These are phyloP conservation scores for Gallinago paraguaiae DNA, from an alignment of 2,113 vertebrate genomes.

Conservation along the genomic window DNA sequence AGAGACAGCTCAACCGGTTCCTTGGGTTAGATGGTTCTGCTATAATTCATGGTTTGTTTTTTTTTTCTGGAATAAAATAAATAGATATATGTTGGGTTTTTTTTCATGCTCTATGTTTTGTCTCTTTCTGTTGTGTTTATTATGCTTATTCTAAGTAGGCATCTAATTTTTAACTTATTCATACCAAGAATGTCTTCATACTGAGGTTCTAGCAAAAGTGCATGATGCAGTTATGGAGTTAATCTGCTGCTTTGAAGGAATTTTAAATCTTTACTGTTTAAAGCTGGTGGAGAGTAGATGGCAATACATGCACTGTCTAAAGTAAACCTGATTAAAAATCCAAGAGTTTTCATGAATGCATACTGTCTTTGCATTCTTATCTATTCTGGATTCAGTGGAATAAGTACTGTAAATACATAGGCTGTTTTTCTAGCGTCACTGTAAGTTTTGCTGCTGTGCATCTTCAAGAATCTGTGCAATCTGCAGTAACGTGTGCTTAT, in stretches of 20 bases:
- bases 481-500: fast-evolving
- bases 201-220: not conserved
- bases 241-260: not conserved
- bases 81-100: not conserved
- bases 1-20: not conserved
- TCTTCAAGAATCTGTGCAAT: fast-evolving
- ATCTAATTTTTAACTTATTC: not conserved
- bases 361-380: not conserved
- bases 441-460: not conserved
- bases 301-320: not conserved
- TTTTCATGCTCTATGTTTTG: not conserved
- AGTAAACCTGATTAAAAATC: not conserved
- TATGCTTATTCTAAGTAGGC: not conserved
- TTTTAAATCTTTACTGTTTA: not conserved
- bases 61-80: not conserved
- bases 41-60: fast-evolving
- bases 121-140: not conserved
- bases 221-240: fast-evolving
- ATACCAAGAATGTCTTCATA: not conserved
- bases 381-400: not conserved
- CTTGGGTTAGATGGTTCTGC: not conserved
- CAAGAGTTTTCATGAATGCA: not conserved
- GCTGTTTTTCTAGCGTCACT: not conserved
- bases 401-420: not conserved
- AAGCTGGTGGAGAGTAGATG: not conserved